Conservation (phyloP, 2,113 vertebrate genomes). For the Caracal caracal region DNA sequence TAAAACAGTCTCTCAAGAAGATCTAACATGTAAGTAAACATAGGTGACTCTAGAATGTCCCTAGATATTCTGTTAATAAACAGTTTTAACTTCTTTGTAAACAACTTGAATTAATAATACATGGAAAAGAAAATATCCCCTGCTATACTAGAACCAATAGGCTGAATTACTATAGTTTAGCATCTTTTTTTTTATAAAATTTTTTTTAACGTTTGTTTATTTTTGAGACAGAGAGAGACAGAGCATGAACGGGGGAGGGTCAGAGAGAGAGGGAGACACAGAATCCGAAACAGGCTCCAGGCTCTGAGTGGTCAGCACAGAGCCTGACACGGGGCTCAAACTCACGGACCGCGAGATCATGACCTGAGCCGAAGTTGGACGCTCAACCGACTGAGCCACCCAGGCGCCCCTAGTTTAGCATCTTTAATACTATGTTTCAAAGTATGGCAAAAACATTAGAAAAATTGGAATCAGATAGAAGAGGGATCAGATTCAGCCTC, state of each 20-base stretch:
- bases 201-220: too few species aligned
- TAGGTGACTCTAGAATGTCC: not conserved
- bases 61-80: not conserved
- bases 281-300: too few species aligned
- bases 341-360: too few species aligned
- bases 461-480: not conserved
- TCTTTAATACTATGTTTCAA: not conserved
- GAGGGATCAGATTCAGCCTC: not conserved
- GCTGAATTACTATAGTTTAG: not conserved
- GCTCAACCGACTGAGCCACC: too few species aligned
- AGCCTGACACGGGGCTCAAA: too few species aligned
- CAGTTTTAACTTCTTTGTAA: conserved; percentile 20
- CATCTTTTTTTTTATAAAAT: not conserved
- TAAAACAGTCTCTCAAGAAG: not conserved
- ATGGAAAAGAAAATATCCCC: not conserved
- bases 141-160: not conserved
- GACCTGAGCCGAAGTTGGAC: too few species aligned
- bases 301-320: too few species aligned
- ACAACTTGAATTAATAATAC: not conserved
- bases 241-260: too few species aligned
- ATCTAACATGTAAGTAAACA: not conserved
- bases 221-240: too few species aligned
- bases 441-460: not conserved
- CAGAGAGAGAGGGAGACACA: too few species aligned
- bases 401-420: not conserved